These are phyloP conservation scores for Cataglyphis cursor DNA, from an alignment of 2,888 invertebrate genomes.

Conservation along the genomic window DNA sequence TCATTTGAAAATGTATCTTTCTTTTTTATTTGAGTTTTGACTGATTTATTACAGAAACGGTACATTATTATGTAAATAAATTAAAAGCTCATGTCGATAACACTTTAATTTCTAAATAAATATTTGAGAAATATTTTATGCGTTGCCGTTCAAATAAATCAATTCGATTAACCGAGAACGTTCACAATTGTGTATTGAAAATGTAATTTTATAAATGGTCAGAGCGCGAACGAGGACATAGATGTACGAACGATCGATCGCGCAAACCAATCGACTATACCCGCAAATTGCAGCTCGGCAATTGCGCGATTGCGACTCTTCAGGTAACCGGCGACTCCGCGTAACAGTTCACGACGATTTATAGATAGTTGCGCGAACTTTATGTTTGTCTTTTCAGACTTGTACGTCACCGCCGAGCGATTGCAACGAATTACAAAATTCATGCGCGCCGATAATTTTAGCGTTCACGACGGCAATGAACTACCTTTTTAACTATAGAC, in stretches of 20 bases:
- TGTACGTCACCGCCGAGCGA: background rate
- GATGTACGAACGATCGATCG: slow-evolving; percentile 60
- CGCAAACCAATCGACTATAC: slow-evolving; percentile 68
- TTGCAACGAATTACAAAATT: slow-evolving; percentile 40
- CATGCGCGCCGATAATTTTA: slow-evolving; percentile 43
- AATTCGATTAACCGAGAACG: slow-evolving; percentile 40
- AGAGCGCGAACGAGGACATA: slow-evolving; percentile 42
- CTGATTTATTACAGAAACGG: background rate
- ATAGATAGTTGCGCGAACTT: slow-evolving; percentile 15
- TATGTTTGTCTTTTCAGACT: slow-evolving; percentile 32
- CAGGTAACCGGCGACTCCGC: slow-evolving; percentile 23
- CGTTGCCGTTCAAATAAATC: slow-evolving; percentile 30
- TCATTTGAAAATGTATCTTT: background rate
- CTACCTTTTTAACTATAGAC: slow-evolving; percentile 19
- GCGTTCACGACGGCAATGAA: background rate
- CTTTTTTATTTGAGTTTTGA: background rate
- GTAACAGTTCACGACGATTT: slow-evolving; percentile 20
- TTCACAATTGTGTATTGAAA: slow-evolving; percentile 36
- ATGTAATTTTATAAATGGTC: slow-evolving; percentile 54
- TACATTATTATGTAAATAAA: background rate
- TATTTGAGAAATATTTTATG: slow-evolving; percentile 12
- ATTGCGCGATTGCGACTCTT: slow-evolving; percentile 31
- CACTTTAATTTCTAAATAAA: slow-evolving; percentile 23
- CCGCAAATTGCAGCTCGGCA: slow-evolving; percentile 70
- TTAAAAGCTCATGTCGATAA: background rate